These are phyloP conservation scores for Nycteola revayana DNA, from an alignment of 2,888 invertebrate genomes.

Conservation along the genomic window DNA sequence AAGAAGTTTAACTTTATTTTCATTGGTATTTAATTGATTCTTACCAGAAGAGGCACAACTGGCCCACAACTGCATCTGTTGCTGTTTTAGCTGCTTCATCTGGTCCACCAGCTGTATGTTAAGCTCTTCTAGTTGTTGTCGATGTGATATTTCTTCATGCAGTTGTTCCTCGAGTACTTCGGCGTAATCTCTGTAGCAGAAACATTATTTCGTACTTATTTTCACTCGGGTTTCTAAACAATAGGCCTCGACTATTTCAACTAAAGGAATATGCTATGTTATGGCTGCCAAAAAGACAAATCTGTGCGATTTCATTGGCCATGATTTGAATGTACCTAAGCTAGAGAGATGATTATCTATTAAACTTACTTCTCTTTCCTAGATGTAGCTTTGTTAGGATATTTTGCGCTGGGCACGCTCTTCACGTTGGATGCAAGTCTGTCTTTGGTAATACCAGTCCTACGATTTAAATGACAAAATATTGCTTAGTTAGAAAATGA, in stretches of 20 bases:
- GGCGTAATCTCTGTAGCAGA: slow-evolving; percentile 53
- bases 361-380: slow-evolving; percentile 67
- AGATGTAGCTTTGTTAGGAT: slow-evolving; percentile 43
- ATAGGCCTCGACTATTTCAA: too few species aligned
- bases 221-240: too few species aligned
- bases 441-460: too few species aligned
- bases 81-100: slow-evolving; percentile 78
- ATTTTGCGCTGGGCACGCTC: slow-evolving; percentile 48
- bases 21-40: too few species aligned
- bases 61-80: slow-evolving; percentile 66
- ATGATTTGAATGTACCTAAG: too few species aligned
- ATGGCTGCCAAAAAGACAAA: too few species aligned
- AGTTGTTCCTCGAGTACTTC: slow-evolving; percentile 81
- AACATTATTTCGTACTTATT: too few species aligned
- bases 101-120: slow-evolving; percentile 83
- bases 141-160: slow-evolving; percentile 82
- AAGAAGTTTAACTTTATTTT: too few species aligned
- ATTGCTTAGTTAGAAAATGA: too few species aligned
- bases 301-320: too few species aligned
- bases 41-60: slow-evolving; percentile 62
- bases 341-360: background rate
- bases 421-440: slow-evolving; percentile 48
- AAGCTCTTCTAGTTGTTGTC: slow-evolving; percentile 83
- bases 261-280: too few species aligned
- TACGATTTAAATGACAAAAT: too few species aligned